A percentile compares a stretch with the other conserved stretches of the same genome.
Evolutionary conservation across 2,888 invertebrate species (phyloP).

Genomic region (Galerucella pusilla): DNA sequence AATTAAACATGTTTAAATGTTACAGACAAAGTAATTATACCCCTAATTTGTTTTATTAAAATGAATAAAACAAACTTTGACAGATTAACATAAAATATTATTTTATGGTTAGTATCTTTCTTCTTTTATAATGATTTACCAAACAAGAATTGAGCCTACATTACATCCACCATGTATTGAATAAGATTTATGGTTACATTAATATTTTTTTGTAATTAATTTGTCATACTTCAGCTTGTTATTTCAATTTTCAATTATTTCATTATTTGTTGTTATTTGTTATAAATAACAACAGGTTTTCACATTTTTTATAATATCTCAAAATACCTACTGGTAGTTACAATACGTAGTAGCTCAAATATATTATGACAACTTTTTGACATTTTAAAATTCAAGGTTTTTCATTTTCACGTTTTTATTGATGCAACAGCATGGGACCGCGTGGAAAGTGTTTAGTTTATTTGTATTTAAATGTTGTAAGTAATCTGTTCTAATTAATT

Average conservation of each 20-base stretch:
- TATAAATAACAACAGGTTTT: too few relatives aligned
- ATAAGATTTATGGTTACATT: too few relatives aligned
- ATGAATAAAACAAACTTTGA: neutral
- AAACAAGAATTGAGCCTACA: neutral
- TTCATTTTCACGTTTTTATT: slow-evolving; percentile 37
- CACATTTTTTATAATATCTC: too few relatives aligned
- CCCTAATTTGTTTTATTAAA: neutral
- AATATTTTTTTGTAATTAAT: too few relatives aligned
- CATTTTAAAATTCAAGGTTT: slow-evolving; percentile 31
- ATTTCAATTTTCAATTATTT: too few relatives aligned
- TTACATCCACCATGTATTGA: too few relatives aligned
- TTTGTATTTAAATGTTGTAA: slow-evolving; percentile 33
- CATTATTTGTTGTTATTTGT: too few relatives aligned
- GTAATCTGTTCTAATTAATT: slow-evolving; percentile 22
- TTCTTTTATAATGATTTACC: neutral
- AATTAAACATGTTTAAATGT: neutral
- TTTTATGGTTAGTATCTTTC: neutral
- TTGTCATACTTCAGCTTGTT: too few relatives aligned
- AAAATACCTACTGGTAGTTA: neutral
- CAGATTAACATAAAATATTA: neutral
- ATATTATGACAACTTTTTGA: slow-evolving; percentile 33
- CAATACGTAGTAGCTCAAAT: neutral
- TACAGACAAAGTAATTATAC: neutral
- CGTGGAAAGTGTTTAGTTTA: slow-evolving; percentile 40
- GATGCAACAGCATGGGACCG: slow-evolving; percentile 43